Evolutionary conservation across 2,797 vertebrate genomes (phyloP).

Genomic region (Hephaestus fuliginosus): DNA sequence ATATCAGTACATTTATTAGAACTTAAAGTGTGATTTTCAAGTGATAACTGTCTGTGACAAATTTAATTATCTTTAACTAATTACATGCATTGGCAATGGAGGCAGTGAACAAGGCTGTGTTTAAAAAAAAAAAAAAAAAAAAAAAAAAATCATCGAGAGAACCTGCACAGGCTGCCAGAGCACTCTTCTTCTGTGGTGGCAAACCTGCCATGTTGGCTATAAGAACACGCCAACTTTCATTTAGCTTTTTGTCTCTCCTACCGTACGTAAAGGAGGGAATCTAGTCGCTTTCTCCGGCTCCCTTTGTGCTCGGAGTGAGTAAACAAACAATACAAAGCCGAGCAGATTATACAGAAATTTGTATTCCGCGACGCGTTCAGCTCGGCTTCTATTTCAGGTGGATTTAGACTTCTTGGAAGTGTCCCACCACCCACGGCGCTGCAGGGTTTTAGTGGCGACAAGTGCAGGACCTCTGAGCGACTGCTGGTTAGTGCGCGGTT

Average conservation of each 20-base stretch:
- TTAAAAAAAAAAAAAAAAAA: neutral
- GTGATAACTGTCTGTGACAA: constrained; percentile 1
- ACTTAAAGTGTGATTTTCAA: constrained; percentile 6
- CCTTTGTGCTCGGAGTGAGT: neutral
- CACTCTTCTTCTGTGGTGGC: neutral
- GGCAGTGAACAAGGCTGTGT: neutral
- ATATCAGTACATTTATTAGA: neutral
- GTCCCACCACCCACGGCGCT: constrained; percentile 35
- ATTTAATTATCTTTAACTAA: constrained; percentile 39
- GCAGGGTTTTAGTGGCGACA: constrained; percentile 25
- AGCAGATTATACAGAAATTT: constrained; percentile 32
- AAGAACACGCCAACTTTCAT: neutral
- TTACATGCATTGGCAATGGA: constrained; percentile 11
- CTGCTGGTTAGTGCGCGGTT: constrained; percentile 33
- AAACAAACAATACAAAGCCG: constrained; percentile 28
- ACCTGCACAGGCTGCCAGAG: constrained; percentile 4
- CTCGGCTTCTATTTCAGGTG: constrained; percentile 38
- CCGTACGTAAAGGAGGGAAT: neutral
- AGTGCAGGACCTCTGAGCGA: constrained; percentile 42
- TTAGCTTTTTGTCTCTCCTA: neutral
- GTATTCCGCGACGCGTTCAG: constrained; percentile 30
- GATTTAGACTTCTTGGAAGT: constrained; percentile 35
- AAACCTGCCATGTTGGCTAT: neutral
- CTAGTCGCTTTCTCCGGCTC: neutral
- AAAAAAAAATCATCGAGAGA: neutral